Evolutionary conservation across 2,113 vertebrate species (phyloP), one percentile per base, ranked within the genome.

Genomic region (Clarias batrachus): DNA sequence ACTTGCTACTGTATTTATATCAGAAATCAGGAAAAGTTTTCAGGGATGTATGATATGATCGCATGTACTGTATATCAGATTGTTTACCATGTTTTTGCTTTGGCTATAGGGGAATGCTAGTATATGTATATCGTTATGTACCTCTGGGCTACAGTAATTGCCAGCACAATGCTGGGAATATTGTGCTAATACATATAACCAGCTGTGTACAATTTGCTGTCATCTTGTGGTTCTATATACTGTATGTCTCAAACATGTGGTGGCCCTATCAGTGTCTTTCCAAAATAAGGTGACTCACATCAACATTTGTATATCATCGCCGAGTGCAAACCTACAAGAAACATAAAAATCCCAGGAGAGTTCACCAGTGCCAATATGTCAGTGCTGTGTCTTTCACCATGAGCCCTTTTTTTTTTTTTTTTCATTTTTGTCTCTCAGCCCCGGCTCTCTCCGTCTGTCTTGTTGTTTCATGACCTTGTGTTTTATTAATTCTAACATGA

Each of bases 401-500:
- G 17, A 30, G 33, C 27, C 5, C n/a, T 30, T 0, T 3, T 59
- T 21, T 33, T 79, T 12, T 41, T 8, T 70, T 9, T 11, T 3
- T 68, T 9, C n/a, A 7, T 65, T 3, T 65, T 4, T 71, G 16
- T 33, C 33, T 37, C 33, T 71, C 30, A 2, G 68, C 16, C 17
- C 7, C 4, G 23, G 54, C 48, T 37, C 77, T 60, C 17, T 33
- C 30, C 33, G 27, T 60, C 77, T 60, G 56, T 33, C 77, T 80
- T 60, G 27, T 30, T 62, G 48, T 80, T 62, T 19, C 37, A 2
- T 37, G 78, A 80, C 82, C 66, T 84, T 60, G 54, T 73, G 82
- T 73, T 59, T 84, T 84, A 59, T 84, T 57, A 37, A 84, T 73
- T 71, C 30, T 60, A 59, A 84, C 54, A 83, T 54, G 17, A 60